phyloP scores from a whole-genome alignment of 2,888 invertebrate genomes.

The Athripsodes cinereus region DNA sequence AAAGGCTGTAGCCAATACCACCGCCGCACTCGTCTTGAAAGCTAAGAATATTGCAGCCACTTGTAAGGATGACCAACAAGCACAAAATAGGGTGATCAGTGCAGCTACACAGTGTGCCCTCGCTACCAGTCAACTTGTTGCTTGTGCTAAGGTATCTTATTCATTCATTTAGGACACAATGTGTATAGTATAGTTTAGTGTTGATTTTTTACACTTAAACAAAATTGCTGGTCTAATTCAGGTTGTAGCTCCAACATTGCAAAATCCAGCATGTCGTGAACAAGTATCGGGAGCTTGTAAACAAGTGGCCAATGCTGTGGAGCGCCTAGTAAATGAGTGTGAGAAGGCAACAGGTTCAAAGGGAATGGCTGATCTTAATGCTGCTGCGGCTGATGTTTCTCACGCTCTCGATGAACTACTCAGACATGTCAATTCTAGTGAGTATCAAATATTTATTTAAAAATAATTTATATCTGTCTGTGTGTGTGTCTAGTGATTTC shows the following conservation, averaged over 20 bases:
- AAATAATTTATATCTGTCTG: not conserved
- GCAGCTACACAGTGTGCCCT: conserved; percentile 96
- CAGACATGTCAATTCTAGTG: conserved; percentile 76
- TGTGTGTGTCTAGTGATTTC: too few species aligned
- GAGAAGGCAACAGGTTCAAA: conserved; percentile 59
- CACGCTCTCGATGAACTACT: conserved; percentile 83
- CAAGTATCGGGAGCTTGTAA: conserved; percentile 89
- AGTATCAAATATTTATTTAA: too few species aligned
- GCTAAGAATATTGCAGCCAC: conserved; percentile 95
- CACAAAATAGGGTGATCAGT: conserved; percentile 85
- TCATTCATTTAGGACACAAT: not conserved
- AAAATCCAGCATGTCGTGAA: conserved; percentile 77
- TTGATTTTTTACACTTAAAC: too few species aligned
- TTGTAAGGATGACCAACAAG: conserved; percentile 71
- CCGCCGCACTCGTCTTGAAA: conserved; percentile 91
- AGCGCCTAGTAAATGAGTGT: conserved; percentile 78
- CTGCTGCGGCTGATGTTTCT: conserved; percentile 83
- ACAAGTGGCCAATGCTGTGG: conserved; percentile 89
- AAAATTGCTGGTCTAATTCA: conserved; percentile 27
- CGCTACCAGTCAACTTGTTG: conserved; percentile 95
- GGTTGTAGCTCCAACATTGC: conserved; percentile 80
- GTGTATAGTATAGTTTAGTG: too few species aligned
- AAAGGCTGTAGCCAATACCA: conserved; percentile 96
- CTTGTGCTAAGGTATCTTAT: conserved; percentile 76
- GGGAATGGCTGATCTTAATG: conserved; percentile 66